These are phyloP conservation scores for Cryptocheilus praepositus DNA, from an alignment of 2,888 invertebrate genomes.

Conservation along the genomic window DNA sequence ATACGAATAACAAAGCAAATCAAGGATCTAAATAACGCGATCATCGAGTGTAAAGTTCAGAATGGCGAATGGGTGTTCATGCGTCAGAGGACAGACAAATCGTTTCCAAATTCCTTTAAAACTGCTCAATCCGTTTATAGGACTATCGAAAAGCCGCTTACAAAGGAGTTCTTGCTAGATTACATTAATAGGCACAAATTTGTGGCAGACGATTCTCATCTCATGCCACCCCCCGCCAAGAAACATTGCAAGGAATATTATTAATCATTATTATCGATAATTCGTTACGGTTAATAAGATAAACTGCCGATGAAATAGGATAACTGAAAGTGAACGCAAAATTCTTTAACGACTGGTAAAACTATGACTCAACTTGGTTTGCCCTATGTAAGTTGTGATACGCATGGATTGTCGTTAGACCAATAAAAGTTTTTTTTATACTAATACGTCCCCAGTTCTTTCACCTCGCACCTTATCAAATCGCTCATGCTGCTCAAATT, in stretches of 20 bases:
- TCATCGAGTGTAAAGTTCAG: conserved; percentile 94
- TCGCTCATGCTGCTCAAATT: too few species aligned
- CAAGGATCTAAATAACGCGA: conserved; percentile 90
- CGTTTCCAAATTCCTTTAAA: conserved; percentile 91
- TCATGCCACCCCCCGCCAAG: conserved; percentile 83
- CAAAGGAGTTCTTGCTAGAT: conserved; percentile 86
- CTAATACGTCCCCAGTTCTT: conserved; percentile 23
- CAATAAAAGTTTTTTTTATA: conserved; percentile 50
- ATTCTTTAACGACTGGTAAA: too few species aligned
- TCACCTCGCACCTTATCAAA: neutral
- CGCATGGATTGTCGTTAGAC: conserved; percentile 30
- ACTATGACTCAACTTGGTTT: too few species aligned
- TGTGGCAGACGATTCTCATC: conserved; percentile 79
- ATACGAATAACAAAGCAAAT: conserved; percentile 89
- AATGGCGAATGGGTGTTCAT: conserved; percentile 92
- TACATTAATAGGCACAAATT: conserved; percentile 83
- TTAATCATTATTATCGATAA: too few species aligned
- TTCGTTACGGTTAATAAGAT: too few species aligned
- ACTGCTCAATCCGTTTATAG: conserved; percentile 92
- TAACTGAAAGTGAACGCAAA: too few species aligned
- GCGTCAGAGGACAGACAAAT: conserved; percentile 97
- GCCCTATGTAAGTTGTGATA: too few species aligned
- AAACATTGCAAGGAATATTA: conserved; percentile 66
- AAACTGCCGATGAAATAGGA: too few species aligned
- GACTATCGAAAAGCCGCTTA: conserved; percentile 90